Base-by-base conservation (phyloP, 2,888 invertebrate species). In the Caenorhabditis sp. region DNA sequence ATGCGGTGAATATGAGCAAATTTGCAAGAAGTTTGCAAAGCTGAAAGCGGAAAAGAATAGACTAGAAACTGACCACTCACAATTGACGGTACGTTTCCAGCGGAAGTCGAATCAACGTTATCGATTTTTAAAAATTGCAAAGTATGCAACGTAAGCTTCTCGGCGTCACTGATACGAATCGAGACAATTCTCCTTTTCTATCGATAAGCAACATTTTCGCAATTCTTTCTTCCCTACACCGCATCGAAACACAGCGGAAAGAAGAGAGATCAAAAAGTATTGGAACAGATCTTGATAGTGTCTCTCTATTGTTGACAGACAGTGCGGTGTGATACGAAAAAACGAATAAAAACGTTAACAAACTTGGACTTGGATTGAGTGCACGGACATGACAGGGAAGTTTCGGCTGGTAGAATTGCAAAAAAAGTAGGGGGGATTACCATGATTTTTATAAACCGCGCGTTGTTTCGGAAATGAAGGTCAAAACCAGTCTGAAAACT, bases 1-100 rank as follows among this genome's bases (percentile, higher is more conserved):
- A 55, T 80, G 80, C 46, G 32, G 52, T 20, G 70, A 77, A 35
- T 80, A 80, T 20, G 80, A 80, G 24, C 62, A 72, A 55, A 30
- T 79, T 26, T 76, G 76, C 56, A 62, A 50, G 35, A 58, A 46
- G 39, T 41, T 52, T 2, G 63, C 63, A 1, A 76, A 63, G 39
- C 35, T 55, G 59, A 70, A 58, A 39, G 39, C 41, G 32, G 63
- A 72, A 24, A 58, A 20, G 17, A 58, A 17, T 32, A 39, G 56
- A 17, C 24, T 63, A 8, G 63, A 72, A 52, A 48, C 37, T 11
- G 66, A 66, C 22, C 17, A 59, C 24, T 7, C 45, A 4, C 59
- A 68, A 11, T 32, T 66, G 41, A 32, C 30, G 53, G 66, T 68
- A 53, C 11, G 46, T 20, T 37, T 27, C n/a, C 13, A n/a, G n/a